Conservation (phyloP, 2,888 invertebrate species). For the Cephus pygmeus region DNA sequence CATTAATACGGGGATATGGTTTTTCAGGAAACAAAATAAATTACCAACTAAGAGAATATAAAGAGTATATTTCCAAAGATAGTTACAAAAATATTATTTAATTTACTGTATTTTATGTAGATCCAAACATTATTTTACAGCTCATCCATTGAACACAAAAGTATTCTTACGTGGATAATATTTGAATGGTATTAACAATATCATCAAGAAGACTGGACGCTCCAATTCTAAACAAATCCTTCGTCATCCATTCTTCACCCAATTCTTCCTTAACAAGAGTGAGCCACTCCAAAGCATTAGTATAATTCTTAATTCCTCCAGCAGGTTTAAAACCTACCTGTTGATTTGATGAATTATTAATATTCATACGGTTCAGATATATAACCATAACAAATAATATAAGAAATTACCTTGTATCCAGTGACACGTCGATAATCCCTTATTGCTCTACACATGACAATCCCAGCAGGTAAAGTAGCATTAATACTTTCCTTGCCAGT, state of each 20-base stretch:
- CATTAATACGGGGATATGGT: background rate
- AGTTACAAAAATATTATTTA: background rate
- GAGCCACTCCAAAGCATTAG: constrained; percentile 90
- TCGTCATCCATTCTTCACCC: constrained; percentile 87
- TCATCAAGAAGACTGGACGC: constrained; percentile 91
- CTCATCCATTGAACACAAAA: background rate
- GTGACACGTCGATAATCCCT: constrained; percentile 79
- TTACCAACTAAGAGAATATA: background rate
- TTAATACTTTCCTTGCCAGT: constrained; percentile 97
- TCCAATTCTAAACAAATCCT: constrained; percentile 89
- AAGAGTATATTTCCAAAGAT: background rate
- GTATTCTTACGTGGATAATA: background rate
- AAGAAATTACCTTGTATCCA: constrained; percentile 72
- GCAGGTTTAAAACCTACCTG: constrained; percentile 98
- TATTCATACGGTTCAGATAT: background rate
- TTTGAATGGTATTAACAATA: constrained; percentile 67
- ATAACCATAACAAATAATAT: constrained; percentile 4
- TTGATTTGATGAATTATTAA: constrained; percentile 15
- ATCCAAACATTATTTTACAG: background rate
- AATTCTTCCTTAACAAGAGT: constrained; percentile 84
- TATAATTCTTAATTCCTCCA: constrained; percentile 89
- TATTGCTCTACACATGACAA: constrained; percentile 96
- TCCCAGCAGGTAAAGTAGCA: constrained; percentile 90
- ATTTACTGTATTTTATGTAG: background rate
- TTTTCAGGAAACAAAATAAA: background rate